phyloP scores from a whole-genome alignment of 2,113 vertebrate genomes.

The Etheostoma spectabile region DNA sequence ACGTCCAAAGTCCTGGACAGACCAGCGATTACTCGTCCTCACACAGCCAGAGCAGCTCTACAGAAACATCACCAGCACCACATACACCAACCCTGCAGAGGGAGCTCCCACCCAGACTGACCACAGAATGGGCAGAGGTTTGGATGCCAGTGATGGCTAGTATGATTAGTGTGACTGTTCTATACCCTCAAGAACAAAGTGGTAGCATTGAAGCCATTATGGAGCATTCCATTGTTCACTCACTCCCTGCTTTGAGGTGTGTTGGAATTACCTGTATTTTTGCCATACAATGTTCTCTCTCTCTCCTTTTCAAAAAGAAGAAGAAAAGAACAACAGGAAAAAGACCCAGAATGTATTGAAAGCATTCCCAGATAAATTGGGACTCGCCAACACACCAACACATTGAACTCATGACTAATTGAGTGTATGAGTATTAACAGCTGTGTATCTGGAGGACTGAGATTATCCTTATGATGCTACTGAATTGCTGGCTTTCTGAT shows the following conservation, averaged over 20 bases:
- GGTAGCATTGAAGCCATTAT: not conserved
- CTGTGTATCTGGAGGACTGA: not conserved
- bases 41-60: constrained; percentile 76
- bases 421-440: not conserved
- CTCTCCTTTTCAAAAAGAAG: not conserved
- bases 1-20: constrained; percentile 53
- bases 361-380: not conserved
- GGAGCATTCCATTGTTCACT: not conserved
- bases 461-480: not conserved
- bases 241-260: not conserved
- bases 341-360: not conserved
- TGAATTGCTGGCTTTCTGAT: not conserved
- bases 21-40: constrained; percentile 55
- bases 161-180: not conserved
- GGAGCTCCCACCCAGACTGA: constrained; percentile 70
- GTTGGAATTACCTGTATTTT: not conserved
- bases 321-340: too few relatives aligned
- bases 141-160: not conserved
- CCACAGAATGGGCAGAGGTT: not conserved
- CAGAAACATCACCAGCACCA: constrained; percentile 76
- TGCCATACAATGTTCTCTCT: not conserved
- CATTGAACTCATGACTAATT: not conserved
- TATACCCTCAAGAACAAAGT: not conserved
- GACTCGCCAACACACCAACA: not conserved
- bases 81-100: constrained; percentile 57